Evolutionary conservation across 2,797 vertebrate species (phyloP), one percentile per base, ranked within the genome.

Genomic region (Etheostoma perlongum): DNA sequence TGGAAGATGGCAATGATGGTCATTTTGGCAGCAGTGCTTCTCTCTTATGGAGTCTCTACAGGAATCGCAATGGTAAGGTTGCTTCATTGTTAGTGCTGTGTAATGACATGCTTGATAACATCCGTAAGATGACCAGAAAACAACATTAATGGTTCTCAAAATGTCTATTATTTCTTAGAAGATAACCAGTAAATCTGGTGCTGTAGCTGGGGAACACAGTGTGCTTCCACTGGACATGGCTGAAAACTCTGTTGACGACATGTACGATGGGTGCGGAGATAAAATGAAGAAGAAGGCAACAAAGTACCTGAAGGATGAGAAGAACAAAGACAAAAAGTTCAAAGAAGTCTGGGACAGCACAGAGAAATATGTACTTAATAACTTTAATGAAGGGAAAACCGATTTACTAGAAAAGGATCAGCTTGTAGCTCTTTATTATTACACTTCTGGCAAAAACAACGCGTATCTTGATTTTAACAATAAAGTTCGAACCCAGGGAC

Each of bases 211-310:
- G 6, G 3, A 21, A 15, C 2, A 25, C 14, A 8, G 0, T 8
- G 4, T 2, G 13, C 0, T 4, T 19, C 8, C 1, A 18, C 49
- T 66, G 64, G 64, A 53, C 64, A 53, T 53, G 64, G 64, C 64
- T 25, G 5, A 1, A 6, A 18, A 66, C 49, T 66, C 49, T 8
- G 49, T 66, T 5, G 49, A 66, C 6, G 64, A 66, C 49, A 53
- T 12, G 33, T 66, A 66, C 33, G 0, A 0, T 0, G n/a, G 14
- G 21, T 66, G 64, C 9, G 0, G 0, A 7, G 0, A 15, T 0
- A 0, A 52, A 16, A 66, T 66, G 63, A 5, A 2, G 0, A 6
- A 23, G 48, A 9, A 5, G 5, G 6, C 0, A 6, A 3, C 0
- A 10, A 0, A 2, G 0, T 23, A 23, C 33, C 63, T 66, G 63